Base-by-base conservation (phyloP, 2,797 vertebrate genomes). In the Lutjanus argentimaculatus region DNA sequence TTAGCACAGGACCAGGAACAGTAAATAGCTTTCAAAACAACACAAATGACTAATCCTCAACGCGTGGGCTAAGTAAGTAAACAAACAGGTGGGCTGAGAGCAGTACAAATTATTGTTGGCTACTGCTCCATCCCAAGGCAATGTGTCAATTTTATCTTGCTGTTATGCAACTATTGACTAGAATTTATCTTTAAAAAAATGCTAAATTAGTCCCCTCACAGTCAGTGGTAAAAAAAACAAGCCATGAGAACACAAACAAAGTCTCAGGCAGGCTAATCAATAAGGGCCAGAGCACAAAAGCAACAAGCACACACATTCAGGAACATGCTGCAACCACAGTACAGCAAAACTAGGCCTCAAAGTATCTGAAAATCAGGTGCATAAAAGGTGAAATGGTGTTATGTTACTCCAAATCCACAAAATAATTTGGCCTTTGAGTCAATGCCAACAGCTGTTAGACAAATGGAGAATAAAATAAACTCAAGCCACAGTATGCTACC, bases 71-170 rank as follows among this genome's bases (percentile, higher is more conserved):
- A 19, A 67, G 78, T 67, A 88, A 90, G 91, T 91, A 93, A 92
- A 93, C 88, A 92, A 94, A 91, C 89, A 93, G 87, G 91, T 92
- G 91, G 92, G 92, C 85, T 63, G 90, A 85, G 89, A 89, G 87
- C 91, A 73, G 87, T 51, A 79, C 84, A 90, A 91, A 93, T 92
- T 91, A 91, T 89, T 87, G 91, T 88, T 93, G 91, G 92, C 89
- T 86, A 74, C 85, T 57, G 85, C 86, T 89, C 85, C 80, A 82
- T 88, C 91, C 87, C 79, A 86, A 92, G 89, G 88, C 92, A 90
- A 91, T n/a, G 90, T 92, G 92, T 91, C 91, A 83, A 72, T 91
- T 93, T 88, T 77, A 88, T 91, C 85, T 91, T 77, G 75, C 86
- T 88, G 86, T 93, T 93, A 92, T 80, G 88, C 81, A 93, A 95